Evolutionary conservation across 2,888 invertebrate species (phyloP).

Genomic region (Leptinotarsa peninsularis): DNA sequence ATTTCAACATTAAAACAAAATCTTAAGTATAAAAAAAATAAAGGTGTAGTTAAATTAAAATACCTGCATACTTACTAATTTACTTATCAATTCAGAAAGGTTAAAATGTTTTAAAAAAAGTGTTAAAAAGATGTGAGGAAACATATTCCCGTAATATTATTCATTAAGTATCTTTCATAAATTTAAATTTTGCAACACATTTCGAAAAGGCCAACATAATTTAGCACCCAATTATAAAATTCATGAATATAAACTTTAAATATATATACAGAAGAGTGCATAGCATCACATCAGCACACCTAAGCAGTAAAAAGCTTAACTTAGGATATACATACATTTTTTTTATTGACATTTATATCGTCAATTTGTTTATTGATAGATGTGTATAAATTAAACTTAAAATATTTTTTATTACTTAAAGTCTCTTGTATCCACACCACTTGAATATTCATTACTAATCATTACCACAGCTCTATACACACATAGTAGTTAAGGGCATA

Average conservation of each 20-base stretch:
- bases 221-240: conserved; percentile 63
- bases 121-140: conserved; percentile 4
- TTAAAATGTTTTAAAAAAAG: conserved; percentile 23
- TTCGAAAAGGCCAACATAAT: conserved; percentile 42
- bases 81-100: conserved; percentile 35
- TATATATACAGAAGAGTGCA: conserved; percentile 63
- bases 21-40: conserved; percentile 54
- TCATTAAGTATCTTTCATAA: conserved; percentile 42
- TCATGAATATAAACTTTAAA: conserved; percentile 56
- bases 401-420: conserved; percentile 46
- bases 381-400: conserved; percentile 52
- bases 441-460: conserved; percentile 53
- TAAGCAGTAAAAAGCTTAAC: conserved; percentile 62
- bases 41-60: conserved; percentile 37
- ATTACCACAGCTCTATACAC: conserved; percentile 64
- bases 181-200: conserved; percentile 44
- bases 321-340: conserved; percentile 56
- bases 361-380: conserved; percentile 40
- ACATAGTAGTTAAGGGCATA: conserved; percentile 54
- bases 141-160: conserved; percentile 21
- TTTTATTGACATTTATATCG: conserved; percentile 41
- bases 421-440: conserved; percentile 55
- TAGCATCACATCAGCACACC: conserved; percentile 65
- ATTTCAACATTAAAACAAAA: conserved; percentile 61
- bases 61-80: conserved; percentile 27